A percentile compares a stretch with the other conserved stretches of the same genome.
phyloP scores from a whole-genome alignment of 2,888 invertebrate species.

The Apodemia hepburni region DNA sequence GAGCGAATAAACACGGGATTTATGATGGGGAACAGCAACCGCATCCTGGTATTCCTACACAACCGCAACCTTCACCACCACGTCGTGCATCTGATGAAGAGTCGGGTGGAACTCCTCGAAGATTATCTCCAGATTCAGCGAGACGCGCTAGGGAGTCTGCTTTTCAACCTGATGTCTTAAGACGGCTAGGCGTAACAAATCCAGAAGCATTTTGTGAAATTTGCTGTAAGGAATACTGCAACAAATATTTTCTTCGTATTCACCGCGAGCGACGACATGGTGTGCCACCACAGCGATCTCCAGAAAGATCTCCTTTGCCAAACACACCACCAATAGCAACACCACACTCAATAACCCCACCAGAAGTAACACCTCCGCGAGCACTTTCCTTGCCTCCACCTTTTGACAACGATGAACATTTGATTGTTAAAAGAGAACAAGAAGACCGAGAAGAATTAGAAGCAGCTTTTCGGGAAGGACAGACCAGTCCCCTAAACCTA shows the following conservation, averaged over 20 bases:
- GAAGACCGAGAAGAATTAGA: conserved; percentile 72
- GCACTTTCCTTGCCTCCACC: conserved; percentile 88
- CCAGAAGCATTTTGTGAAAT: conserved; percentile 96
- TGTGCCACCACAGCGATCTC: conserved; percentile 74
- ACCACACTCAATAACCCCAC: conserved; percentile 36
- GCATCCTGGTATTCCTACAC: conserved; percentile 65
- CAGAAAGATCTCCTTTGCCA: conserved; percentile 73
- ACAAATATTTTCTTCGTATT: conserved; percentile 94
- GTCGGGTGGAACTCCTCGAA: conserved; percentile 75
- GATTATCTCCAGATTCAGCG: conserved; percentile 80
- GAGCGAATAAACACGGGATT: conserved; percentile 98
- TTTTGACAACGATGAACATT: conserved; percentile 54
- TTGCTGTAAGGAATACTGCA: conserved; percentile 95
- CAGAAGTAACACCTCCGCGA: conserved; percentile 78
- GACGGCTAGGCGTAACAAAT: conserved; percentile 89
- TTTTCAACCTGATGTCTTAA: conserved; percentile 86
- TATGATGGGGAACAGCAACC: conserved; percentile 81
- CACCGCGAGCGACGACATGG: conserved; percentile 97
- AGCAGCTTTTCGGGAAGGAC: conserved; percentile 76
- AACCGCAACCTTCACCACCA: conserved; percentile 73
- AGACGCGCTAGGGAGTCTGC: conserved; percentile 85
- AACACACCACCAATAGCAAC: conserved; percentile 51
- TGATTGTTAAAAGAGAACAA: conserved; percentile 72
- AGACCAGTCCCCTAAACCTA: conserved; percentile 89
- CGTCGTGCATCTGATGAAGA: conserved; percentile 68